These are phyloP conservation scores for Danaus plexippus DNA, from an alignment of 1,140 invertebrate species.

Conservation along the genomic window DNA sequence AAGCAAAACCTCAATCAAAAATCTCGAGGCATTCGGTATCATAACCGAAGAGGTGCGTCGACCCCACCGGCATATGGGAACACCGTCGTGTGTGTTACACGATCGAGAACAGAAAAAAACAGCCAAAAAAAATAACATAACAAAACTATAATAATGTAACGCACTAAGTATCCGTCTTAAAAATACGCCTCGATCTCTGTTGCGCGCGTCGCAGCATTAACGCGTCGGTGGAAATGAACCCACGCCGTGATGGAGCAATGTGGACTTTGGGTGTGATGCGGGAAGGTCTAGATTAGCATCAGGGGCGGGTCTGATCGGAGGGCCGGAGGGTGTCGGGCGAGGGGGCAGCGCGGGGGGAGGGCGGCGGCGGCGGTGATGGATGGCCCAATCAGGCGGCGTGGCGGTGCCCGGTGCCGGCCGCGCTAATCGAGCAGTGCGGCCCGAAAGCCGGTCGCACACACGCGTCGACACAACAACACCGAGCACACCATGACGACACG, in stretches of 20 bases:
- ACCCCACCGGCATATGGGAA: slow-evolving; percentile 49
- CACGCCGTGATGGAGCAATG: background rate
- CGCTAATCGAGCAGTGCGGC: slow-evolving; percentile 63
- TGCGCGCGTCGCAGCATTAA: slow-evolving; percentile 55
- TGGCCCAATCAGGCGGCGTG: slow-evolving; percentile 68
- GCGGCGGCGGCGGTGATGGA: slow-evolving; percentile 56
- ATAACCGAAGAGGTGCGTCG: slow-evolving; percentile 63
- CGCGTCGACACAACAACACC: slow-evolving; percentile 16
- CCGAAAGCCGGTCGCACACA: slow-evolving; percentile 42
- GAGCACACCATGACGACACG: slow-evolving; percentile 28
- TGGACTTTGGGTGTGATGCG: slow-evolving; percentile 4
- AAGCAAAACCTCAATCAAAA: slow-evolving; percentile 68
- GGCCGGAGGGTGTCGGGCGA: slow-evolving; percentile 31
- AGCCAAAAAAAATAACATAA: slow-evolving; percentile 39
- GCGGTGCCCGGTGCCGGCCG: slow-evolving; percentile 40
- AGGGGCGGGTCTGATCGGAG: slow-evolving; percentile 13
- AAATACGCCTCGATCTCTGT: slow-evolving; percentile 60
- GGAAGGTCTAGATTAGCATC: slow-evolving; percentile 20
- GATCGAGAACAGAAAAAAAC: slow-evolving; percentile 40
- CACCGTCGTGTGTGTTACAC: slow-evolving; percentile 52
- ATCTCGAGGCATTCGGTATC: slow-evolving; percentile 60
- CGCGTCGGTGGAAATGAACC: slow-evolving; percentile 39
- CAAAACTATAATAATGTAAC: slow-evolving; percentile 63
- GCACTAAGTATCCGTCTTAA: slow-evolving; percentile 67
- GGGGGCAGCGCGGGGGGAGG: slow-evolving; percentile 30